phyloP scores from a whole-genome alignment of 2,797 vertebrate species.

The Rhynchotus rufescens region DNA sequence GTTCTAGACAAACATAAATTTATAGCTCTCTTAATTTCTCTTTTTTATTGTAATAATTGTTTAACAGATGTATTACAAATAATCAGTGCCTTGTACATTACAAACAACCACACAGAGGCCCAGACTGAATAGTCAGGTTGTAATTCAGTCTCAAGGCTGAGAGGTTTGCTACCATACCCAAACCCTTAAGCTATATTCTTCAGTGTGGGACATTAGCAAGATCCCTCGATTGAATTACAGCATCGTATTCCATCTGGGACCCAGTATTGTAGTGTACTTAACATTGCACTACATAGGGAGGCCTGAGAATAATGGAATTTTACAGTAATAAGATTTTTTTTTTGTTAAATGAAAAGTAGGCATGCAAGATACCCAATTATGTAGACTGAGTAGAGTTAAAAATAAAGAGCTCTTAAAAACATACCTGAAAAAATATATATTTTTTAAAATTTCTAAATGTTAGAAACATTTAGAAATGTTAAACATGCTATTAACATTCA shows the following conservation, averaged over 20 bases:
- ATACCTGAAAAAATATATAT: not conserved
- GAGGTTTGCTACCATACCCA: constrained; percentile 78
- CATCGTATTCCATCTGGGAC: constrained; percentile 84
- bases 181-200: constrained; percentile 87
- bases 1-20: constrained; percentile 28
- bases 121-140: constrained; percentile 69
- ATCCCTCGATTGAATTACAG: constrained; percentile 86
- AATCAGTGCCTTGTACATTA: constrained; percentile 12
- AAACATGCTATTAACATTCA: not conserved
- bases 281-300: constrained; percentile 81
- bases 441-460: constrained; percentile 8
- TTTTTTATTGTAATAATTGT: constrained; percentile 66
- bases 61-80: constrained; percentile 60
- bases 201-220: constrained; percentile 84
- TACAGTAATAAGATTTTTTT: constrained; percentile 78
- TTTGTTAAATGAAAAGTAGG: constrained; percentile 78
- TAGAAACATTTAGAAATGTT: not conserved
- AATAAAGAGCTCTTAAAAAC: constrained; percentile 27
- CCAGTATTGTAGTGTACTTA: constrained; percentile 82
- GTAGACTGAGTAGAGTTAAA: constrained; percentile 47
- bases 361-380: constrained; percentile 59
- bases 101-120: constrained; percentile 51
- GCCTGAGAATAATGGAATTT: constrained; percentile 81
- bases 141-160: constrained; percentile 81
- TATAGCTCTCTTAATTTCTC: constrained; percentile 27